Conservation (phyloP, 1,140 invertebrate species). For the Conus betulinus region DNA sequence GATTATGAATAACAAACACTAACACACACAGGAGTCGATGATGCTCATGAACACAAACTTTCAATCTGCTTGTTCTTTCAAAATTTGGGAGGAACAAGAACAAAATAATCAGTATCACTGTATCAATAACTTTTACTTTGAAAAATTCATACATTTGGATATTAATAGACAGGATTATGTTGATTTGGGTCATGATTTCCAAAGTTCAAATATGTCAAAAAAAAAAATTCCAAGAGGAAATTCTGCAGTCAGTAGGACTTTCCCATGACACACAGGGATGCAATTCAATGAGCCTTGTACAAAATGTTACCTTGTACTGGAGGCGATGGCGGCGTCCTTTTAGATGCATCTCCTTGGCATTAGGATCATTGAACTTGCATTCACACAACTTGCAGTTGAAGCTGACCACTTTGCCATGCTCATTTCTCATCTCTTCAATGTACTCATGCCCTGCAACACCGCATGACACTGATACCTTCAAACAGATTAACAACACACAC, state of each 20-base stretch:
- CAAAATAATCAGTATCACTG: too few species aligned
- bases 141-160: too few species aligned
- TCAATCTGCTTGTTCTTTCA: too few species aligned
- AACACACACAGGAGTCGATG: too few species aligned
- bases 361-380: slow-evolving; percentile 99
- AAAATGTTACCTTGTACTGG: slow-evolving; percentile 87
- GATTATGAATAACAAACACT: too few species aligned
- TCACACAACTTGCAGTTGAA: slow-evolving; percentile 99
- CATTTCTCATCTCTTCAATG: slow-evolving; percentile 97
- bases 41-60: too few species aligned
- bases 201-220: too few species aligned
- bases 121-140: too few species aligned
- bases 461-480: not conserved
- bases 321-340: slow-evolving; percentile 96
- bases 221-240: not conserved
- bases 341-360: slow-evolving; percentile 99
- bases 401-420: slow-evolving; percentile 90
- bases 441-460: slow-evolving; percentile 86
- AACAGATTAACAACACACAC: not conserved
- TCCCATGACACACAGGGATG: not conserved
- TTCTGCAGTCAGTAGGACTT: not conserved
- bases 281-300: too few species aligned
- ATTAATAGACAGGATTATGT: too few species aligned
- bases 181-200: too few species aligned
- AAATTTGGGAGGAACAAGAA: too few species aligned